Percentiles rank a stretch among this genome's conserved stretches.
These are phyloP conservation scores for Abscondita cerata DNA, from an alignment of 2,888 invertebrate genomes.

Conservation along the genomic window DNA sequence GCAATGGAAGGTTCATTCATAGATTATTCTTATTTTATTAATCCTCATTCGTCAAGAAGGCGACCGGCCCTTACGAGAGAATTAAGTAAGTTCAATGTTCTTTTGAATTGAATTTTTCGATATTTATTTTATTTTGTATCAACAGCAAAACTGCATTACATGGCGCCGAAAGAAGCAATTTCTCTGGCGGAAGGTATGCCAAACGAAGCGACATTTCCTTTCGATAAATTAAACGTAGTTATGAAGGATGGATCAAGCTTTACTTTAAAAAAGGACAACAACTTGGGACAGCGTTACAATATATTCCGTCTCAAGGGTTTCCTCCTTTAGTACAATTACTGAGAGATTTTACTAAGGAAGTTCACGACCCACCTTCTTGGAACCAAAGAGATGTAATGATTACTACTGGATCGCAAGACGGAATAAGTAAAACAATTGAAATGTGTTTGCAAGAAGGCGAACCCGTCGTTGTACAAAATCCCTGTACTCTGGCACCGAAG, in stretches of 20 bases:
- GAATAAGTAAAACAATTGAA: slow-evolving; percentile 76
- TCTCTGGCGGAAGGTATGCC: slow-evolving; percentile 79
- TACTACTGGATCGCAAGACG: slow-evolving; percentile 80
- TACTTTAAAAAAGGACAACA: slow-evolving; percentile 64
- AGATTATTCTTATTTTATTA: slow-evolving; percentile 61
- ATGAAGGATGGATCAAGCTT: slow-evolving; percentile 64
- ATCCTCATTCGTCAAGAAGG: slow-evolving; percentile 59
- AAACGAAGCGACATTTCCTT: slow-evolving; percentile 75
- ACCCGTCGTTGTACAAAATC: slow-evolving; percentile 73
- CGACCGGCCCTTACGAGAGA: slow-evolving; percentile 62
- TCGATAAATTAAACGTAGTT: slow-evolving; percentile 66
- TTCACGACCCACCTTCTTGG: slow-evolving; percentile 73
- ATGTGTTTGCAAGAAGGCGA: slow-evolving; percentile 74
- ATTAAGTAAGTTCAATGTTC: slow-evolving; percentile 63
- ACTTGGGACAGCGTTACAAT: slow-evolving; percentile 73
- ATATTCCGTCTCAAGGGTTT: slow-evolving; percentile 76
- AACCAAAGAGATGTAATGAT: slow-evolving; percentile 68
- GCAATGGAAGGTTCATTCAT: slow-evolving; percentile 37
- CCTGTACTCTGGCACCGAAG: slow-evolving; percentile 74
- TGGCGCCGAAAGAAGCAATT: slow-evolving; percentile 61
- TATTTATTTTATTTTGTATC: slow-evolving; percentile 6
- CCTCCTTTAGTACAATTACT: slow-evolving; percentile 66
- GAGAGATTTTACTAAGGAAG: slow-evolving; percentile 66
- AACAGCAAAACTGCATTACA: slow-evolving; percentile 62
- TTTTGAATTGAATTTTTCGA: slow-evolving; percentile 12